Base-by-base conservation (phyloP, 2,113 vertebrate species). In the Plectropomus leopardus region DNA sequence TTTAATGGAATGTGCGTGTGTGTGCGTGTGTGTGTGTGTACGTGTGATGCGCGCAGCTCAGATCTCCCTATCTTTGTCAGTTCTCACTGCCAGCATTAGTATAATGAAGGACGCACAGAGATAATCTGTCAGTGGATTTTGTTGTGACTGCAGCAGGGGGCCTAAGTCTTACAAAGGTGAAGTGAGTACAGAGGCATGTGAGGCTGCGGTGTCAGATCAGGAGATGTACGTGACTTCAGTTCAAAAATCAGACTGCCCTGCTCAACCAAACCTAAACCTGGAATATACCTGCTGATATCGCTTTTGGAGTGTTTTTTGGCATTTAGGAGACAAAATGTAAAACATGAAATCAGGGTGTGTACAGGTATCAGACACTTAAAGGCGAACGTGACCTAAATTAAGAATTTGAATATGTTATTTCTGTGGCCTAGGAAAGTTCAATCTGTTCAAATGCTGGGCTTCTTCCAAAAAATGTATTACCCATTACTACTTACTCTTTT, bases 31-130 rank as follows among this genome's bases (percentile, higher is more conserved):
- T 23, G 65, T 36, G 11, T 57, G 71, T 59, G 24, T 71, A 1
- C 4, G 19, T 79, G 60, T 19, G 64, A 53, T 17, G 58, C 47
- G n/a, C 13, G 6, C 28, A 32, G 66, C 72, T 70, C 60, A 83
- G 78, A 82, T 72, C 70, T 72, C 67, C 73, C 59, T 53, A 65
- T 88, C 82, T 65, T 68, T 88, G 70, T 79, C 76, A 79, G 82
- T 63, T 86, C 89, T 85, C 88, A 51, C 84, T 76, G 74, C 57
- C 72, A 68, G 80, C 72, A 76, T 91, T 82, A 79, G 48, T 59
- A 58, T 80, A 84, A 90, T 89, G 78, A 82, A 74, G 66, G 67
- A 72, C 57, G 50, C 21, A 19, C 50, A 44, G 76, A 42, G 77
- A 79, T 86, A 77, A 87, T 80, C 74, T 83, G 72, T 36, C n/a